phyloP scores from a whole-genome alignment of 2,113 vertebrate genomes.

The Oenanthe oenanthe region DNA sequence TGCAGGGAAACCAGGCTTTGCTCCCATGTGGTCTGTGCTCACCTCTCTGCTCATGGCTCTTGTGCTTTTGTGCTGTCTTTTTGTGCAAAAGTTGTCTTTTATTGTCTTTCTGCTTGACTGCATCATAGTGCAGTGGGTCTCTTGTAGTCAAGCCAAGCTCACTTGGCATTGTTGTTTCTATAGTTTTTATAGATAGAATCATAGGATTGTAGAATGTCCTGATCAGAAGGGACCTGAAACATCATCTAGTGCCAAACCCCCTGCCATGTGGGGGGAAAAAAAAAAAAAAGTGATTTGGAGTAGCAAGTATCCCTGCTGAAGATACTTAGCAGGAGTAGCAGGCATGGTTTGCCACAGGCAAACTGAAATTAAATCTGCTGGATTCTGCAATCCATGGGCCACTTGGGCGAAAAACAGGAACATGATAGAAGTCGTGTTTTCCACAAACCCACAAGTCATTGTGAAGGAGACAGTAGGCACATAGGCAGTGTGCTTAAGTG shows the following conservation, averaged over 20 bases:
- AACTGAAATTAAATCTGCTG: neutral
- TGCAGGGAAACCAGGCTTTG: neutral
- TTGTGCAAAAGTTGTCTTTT: neutral
- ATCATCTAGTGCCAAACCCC: neutral
- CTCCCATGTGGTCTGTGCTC: neutral
- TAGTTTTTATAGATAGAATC: neutral
- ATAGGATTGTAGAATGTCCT: neutral
- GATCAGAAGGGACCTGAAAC: neutral
- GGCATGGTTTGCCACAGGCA: neutral
- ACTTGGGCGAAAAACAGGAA: neutral
- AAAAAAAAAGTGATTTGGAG: neutral
- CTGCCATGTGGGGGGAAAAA: neutral
- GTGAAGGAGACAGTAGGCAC: neutral
- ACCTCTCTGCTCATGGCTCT: conserved; percentile 13
- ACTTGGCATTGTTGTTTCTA: neutral
- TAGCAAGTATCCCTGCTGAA: neutral
- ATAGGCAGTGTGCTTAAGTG: neutral
- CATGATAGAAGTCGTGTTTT: neutral
- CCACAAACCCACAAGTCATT: neutral
- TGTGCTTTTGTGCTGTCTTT: neutral
- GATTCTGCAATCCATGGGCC: neutral
- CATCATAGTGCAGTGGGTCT: neutral
- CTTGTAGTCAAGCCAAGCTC: neutral
- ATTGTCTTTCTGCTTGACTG: neutral
- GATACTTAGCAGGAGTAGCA: neutral